Conservation (phyloP, 1,140 invertebrate species). For the Euborellia annulipes region DNA sequence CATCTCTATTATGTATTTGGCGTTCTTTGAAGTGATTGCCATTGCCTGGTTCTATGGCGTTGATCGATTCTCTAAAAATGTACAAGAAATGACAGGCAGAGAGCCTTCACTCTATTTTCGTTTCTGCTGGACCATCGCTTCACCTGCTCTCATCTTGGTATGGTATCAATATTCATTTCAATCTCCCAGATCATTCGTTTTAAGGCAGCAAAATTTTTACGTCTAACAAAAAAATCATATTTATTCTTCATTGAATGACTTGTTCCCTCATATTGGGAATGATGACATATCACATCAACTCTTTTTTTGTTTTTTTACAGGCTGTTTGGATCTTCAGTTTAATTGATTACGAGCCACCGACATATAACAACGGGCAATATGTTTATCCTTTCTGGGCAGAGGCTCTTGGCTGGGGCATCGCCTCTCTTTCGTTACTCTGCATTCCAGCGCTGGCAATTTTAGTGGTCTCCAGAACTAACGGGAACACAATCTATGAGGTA, state of each 20-base stretch:
- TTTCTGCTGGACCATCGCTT: slow-evolving; percentile 67
- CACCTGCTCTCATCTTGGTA: slow-evolving; percentile 66
- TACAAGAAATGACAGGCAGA: slow-evolving; percentile 74
- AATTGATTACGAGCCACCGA: slow-evolving; percentile 69
- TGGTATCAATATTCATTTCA: too few relatives aligned
- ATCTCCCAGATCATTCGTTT: too few relatives aligned
- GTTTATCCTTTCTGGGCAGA: slow-evolving; percentile 72
- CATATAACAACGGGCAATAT: slow-evolving; percentile 59
- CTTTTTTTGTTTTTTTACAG: slow-evolving; percentile 27
- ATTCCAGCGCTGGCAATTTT: slow-evolving; percentile 68
- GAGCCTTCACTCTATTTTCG: slow-evolving; percentile 64
- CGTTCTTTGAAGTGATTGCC: slow-evolving; percentile 81
- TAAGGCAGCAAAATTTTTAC: too few relatives aligned
- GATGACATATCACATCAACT: too few relatives aligned
- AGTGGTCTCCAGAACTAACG: slow-evolving; percentile 49
- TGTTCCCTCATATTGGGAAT: too few relatives aligned
- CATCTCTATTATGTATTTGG: slow-evolving; percentile 77
- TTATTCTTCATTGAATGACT: too few relatives aligned
- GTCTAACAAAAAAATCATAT: too few relatives aligned
- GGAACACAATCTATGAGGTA: slow-evolving; percentile 55
- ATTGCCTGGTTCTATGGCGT: slow-evolving; percentile 88
- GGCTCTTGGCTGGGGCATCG: slow-evolving; percentile 71
- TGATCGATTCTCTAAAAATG: slow-evolving; percentile 55
- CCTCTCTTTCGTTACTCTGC: slow-evolving; percentile 64
- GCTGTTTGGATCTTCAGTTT: slow-evolving; percentile 77